Conservation (phyloP, 2,888 invertebrate species). For the Dolichopus griseipennis region DNA sequence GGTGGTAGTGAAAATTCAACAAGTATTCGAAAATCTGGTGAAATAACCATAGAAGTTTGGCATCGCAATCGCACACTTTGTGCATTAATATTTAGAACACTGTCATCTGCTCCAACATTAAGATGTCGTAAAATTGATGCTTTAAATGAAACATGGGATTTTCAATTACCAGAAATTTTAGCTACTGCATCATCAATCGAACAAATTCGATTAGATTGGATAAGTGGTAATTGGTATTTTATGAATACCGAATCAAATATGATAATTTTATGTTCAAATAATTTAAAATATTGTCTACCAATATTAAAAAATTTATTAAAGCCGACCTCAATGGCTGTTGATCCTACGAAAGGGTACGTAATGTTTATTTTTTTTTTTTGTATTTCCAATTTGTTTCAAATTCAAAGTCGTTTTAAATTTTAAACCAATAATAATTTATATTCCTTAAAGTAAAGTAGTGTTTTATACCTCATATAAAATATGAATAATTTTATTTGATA, state of each 20-base stretch:
- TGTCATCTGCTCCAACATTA: constrained; percentile 44
- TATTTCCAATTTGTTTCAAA: too few species aligned
- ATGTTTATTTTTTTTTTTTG: neutral
- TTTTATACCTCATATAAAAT: too few species aligned
- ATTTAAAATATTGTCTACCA: constrained; percentile 57
- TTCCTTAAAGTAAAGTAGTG: too few species aligned
- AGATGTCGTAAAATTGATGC: constrained; percentile 60
- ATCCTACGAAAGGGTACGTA: constrained; percentile 61
- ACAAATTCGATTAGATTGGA: constrained; percentile 74
- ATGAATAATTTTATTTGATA: too few species aligned
- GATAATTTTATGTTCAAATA: constrained; percentile 60
- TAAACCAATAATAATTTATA: too few species aligned
- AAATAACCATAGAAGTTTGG: constrained; percentile 53
- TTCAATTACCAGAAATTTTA: constrained; percentile 54
- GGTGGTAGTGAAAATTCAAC: constrained; percentile 38
- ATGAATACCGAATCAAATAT: constrained; percentile 58
- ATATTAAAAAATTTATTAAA: constrained; percentile 59
- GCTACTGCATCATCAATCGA: constrained; percentile 58
- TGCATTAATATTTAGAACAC: constrained; percentile 45
- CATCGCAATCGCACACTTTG: constrained; percentile 59
- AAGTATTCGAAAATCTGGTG: constrained; percentile 20
- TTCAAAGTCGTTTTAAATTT: too few species aligned
- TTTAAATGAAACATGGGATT: constrained; percentile 50
- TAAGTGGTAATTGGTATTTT: constrained; percentile 79
- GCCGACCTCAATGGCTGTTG: constrained; percentile 66